Evolutionary conservation across 2,797 vertebrate species (phyloP).

Genomic region (Parauchenoglanis ngamensis): DNA sequence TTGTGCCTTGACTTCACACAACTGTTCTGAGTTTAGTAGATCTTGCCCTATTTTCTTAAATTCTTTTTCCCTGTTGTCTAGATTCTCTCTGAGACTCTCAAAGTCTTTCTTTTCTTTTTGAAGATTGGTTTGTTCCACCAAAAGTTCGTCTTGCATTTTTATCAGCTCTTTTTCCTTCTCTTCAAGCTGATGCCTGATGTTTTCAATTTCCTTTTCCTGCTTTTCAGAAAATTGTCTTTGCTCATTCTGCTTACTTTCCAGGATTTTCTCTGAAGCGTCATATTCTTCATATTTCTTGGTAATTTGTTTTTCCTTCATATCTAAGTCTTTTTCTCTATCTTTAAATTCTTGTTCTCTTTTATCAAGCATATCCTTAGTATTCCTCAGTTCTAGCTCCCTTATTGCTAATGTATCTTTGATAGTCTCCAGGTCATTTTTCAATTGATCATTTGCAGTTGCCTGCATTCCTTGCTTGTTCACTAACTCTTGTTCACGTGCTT

Average conservation of each 20-base stretch:
- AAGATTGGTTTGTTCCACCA: slow-evolving; percentile 23
- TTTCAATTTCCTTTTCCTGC: slow-evolving; percentile 47
- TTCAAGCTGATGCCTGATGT: slow-evolving; percentile 36
- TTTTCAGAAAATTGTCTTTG: slow-evolving; percentile 46
- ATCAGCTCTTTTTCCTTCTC: slow-evolving; percentile 42
- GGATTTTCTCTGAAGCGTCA: slow-evolving; percentile 19
- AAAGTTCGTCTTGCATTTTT: slow-evolving; percentile 28
- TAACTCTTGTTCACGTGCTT: slow-evolving; percentile 39
- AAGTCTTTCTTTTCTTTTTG: slow-evolving; percentile 37
- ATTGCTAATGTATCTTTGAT: slow-evolving; percentile 47
- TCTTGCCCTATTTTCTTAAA: slow-evolving; percentile 32
- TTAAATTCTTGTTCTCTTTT: slow-evolving; percentile 31
- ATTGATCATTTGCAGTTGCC: neutral
- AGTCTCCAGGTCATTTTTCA: slow-evolving; percentile 52
- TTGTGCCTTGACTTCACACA: slow-evolving; percentile 31
- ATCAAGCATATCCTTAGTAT: slow-evolving; percentile 22
- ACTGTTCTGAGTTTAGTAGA: slow-evolving; percentile 18
- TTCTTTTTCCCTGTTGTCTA: slow-evolving; percentile 37
- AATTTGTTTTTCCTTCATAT: slow-evolving; percentile 44
- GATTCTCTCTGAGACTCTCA: slow-evolving; percentile 13
- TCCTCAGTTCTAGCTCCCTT: slow-evolving; percentile 53
- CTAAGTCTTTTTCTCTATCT: slow-evolving; percentile 31
- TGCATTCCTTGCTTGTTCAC: slow-evolving; percentile 32
- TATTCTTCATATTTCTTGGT: slow-evolving; percentile 29
- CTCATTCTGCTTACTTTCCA: slow-evolving; percentile 34